Evolutionary conservation across 2,113 vertebrate species (phyloP), one percentile per base, ranked within the genome.

Genomic region (Chaetura pelagica): DNA sequence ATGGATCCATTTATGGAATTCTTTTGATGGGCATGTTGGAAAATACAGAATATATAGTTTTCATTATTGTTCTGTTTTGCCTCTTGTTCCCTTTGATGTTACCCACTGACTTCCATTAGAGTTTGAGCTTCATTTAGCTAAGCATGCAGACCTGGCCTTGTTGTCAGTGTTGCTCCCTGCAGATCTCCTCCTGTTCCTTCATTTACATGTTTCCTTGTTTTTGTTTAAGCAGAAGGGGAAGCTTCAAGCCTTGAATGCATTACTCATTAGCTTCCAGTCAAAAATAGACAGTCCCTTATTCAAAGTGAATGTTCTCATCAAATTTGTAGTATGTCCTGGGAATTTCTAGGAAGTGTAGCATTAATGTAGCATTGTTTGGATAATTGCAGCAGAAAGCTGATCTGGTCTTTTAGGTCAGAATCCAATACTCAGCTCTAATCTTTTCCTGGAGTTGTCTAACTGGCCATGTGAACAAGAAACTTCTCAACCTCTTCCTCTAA

Each of bases 21-120:
- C 74, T 87, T 97, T 95, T 97, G 92, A 95, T 93, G 95, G 72
- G 62, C 68, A 29, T 94, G 66, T 97, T 87, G 74, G 92, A 92
- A 91, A 95, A 96, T 95, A 84, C 42, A 51, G 77, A 93, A 72
- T 94, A 91, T 93, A 59, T 9, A 61, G 80, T 84, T 90, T 94
- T 93, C 66, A 79, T 93, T 44, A 69, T 61, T 94, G 51, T 89
- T 89, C 52, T 95, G 76, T 11, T 96, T 89, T 89, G 52, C 68
- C 34, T 85, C 83, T 68, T 84, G 44, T 91, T 97, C 77, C 58
- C 69, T 97, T 91, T 96, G 91, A 87, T 69, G 66, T 94, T 93
- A 91, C 64, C 54, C 76, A 57, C 35, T 92, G 73, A 67, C 46
- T 93, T 84, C 77, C 57, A 82, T 90, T 91, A 84, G 72, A 73